Base-by-base conservation (phyloP, 2,797 vertebrate species). In the Cetoscarus ocellatus region DNA sequence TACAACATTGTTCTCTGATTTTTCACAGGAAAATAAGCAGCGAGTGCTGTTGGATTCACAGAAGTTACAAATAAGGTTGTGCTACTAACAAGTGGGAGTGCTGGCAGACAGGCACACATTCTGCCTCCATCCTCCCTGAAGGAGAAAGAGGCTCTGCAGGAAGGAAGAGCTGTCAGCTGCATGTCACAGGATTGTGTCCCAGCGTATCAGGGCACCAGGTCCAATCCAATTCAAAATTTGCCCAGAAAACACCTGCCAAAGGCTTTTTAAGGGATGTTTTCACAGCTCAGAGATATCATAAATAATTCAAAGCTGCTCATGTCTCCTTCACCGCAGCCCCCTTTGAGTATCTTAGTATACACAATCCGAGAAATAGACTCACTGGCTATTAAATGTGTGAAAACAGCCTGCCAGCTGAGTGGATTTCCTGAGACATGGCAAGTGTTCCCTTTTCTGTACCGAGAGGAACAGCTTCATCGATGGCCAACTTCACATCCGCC, bases 261-360 rank as follows among this genome's bases (percentile, higher is more conserved):
- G 86, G 77, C 74, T 72, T 84, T 80, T 63, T 70, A 70, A 83
- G 27, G 88, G 88, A 89, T 80, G 63, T 88, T 87, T 92, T 88
- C 73, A 69, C 77, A 62, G 75, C 84, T 89, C n/a, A 47, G 67
- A 86, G 84, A 83, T 75, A 82, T 89, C 79, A 90, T 93, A 73
- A 76, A 91, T 93, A 86, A 93, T 93, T 92, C 85, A 93, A 68
- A 57, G 59, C 49, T 64, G 63, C 56, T 77, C 77, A 55, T 79
- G 75, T 84, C 73, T 84, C 75, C 69, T 69, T 81, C 72, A 69
- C 71, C 56, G 42, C 76, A 75, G 61, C 67, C 53, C 56, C 77
- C 69, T 87, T 86, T 80, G 75, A 75, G 71, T 76, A 76, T 79
- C 77, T 69, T 51, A 66, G 67, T 57, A 70, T 58, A 80, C 58